Conservation (phyloP, 1,140 invertebrate species). For the Microplitis mediator region DNA sequence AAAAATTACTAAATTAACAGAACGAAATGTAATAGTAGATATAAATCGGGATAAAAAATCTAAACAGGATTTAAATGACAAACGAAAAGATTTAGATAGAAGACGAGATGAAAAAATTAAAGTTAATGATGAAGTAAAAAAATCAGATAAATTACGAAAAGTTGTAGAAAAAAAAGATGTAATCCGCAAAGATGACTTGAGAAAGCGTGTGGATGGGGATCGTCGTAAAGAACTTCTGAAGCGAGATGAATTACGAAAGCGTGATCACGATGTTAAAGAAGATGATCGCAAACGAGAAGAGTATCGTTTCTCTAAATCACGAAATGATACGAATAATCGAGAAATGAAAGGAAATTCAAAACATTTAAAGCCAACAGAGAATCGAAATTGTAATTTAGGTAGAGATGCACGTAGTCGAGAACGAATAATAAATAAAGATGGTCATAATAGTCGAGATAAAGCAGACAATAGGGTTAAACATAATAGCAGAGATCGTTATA, state of each 20-base stretch:
- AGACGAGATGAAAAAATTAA: conserved; percentile 47
- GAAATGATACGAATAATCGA: conserved; percentile 38
- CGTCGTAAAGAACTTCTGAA: conserved; percentile 47
- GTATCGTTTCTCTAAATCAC: conserved; percentile 33
- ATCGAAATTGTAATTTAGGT: conserved; percentile 38
- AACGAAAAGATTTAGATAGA: conserved; percentile 42
- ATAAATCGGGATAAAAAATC: conserved; percentile 52
- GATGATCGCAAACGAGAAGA: conserved; percentile 54
- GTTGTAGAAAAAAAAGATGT: conserved; percentile 55
- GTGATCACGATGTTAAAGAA: conserved; percentile 54
- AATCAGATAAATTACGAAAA: conserved; percentile 50
- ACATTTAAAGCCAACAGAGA: conserved; percentile 39
- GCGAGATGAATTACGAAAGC: conserved; percentile 50
- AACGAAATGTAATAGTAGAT: conserved; percentile 56
- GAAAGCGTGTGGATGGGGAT: conserved; percentile 51
- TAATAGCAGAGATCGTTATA: conserved; percentile 38
- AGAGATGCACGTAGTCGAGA: conserved; percentile 43
- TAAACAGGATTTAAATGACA: conserved; percentile 50
- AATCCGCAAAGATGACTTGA: conserved; percentile 51
- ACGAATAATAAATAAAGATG: conserved; percentile 39
- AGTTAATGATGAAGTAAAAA: conserved; percentile 55
- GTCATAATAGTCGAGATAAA: conserved; percentile 46
- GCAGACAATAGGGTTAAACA: conserved; percentile 10
- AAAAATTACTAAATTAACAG: conserved; percentile 47
- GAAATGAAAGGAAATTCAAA: conserved; percentile 28